A percentile compares a stretch with the other conserved stretches of the same genome.
Evolutionary conservation across 2,797 vertebrate genomes (phyloP).

Genomic region (Dicrostonyx torquatus): DNA sequence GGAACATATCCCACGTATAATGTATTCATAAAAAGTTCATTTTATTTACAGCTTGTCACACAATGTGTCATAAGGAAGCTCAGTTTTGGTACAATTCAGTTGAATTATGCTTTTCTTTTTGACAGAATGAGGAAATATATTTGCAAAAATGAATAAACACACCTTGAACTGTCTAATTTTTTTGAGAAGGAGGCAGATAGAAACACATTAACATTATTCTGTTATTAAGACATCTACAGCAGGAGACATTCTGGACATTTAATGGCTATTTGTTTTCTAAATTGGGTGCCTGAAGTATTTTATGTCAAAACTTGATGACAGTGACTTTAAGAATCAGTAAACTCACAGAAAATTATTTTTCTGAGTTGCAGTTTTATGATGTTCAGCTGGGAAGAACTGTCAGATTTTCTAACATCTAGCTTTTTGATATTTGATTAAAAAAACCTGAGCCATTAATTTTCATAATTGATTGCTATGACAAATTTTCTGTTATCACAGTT

Average conservation of each 20-base stretch:
- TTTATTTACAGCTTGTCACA: slow-evolving; percentile 76
- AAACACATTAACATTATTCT: slow-evolving; percentile 62
- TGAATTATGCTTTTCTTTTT: slow-evolving; percentile 73
- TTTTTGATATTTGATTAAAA: slow-evolving; percentile 58
- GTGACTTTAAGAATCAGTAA: slow-evolving; percentile 49
- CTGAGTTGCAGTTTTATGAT: slow-evolving; percentile 52
- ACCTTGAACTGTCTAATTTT: slow-evolving; percentile 68
- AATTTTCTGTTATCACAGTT: slow-evolving; percentile 18
- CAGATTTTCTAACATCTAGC: slow-evolving; percentile 22
- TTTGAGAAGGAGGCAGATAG: slow-evolving; percentile 50
- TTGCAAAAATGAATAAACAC: slow-evolving; percentile 69
- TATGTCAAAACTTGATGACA: slow-evolving; percentile 61
- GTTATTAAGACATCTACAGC: slow-evolving; percentile 63
- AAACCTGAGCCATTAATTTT: slow-evolving; percentile 53
- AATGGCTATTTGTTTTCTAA: slow-evolving; percentile 70
- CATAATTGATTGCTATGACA: neutral
- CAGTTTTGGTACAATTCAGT: slow-evolving; percentile 61
- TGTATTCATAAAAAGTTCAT: slow-evolving; percentile 70
- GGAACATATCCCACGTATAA: slow-evolving; percentile 57
- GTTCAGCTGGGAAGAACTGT: neutral
- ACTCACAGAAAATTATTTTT: slow-evolving; percentile 34
- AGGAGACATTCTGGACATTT: slow-evolving; percentile 68
- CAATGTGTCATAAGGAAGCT: slow-evolving; percentile 55
- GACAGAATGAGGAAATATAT: slow-evolving; percentile 66
- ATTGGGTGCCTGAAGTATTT: slow-evolving; percentile 63